Base-by-base conservation (phyloP, 2,797 vertebrate genomes). In the Muscicapa comitata region DNA sequence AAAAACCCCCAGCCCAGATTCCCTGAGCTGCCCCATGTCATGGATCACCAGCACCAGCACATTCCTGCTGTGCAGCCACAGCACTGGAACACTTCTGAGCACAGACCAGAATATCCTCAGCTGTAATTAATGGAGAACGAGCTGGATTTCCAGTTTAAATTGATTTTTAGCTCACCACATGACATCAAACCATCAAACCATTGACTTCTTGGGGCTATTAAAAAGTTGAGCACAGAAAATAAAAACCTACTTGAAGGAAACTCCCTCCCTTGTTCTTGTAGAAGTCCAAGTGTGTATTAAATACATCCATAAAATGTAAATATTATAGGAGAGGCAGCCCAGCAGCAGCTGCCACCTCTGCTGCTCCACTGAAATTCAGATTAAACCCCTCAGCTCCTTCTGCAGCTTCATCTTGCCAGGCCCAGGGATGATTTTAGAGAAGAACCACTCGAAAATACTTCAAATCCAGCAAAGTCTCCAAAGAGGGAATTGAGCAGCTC, bases 381-480 rank as follows among this genome's bases (percentile, higher is more conserved):
- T 93, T 14, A n/a, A 77, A 8, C 5, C 33, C 43, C 42, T 79
- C 66, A 4, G 29, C 9, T 75, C 61, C 6, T 28, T 87, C 81
- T 70, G 40, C 73, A 54, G 10, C 74, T 29, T 67, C 63, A 31
- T 81, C 78, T 21, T 50, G 43, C 58, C 42, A 80, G 35, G 61
- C n/a, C 42, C 80, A 26, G 17, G 33, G 28, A 51, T 57, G 40
- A 35, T 14, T 62, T 55, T 8, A 37, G 29, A 71, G 37, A 33
- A 94, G 95, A 97, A 53, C 7, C 78, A 93, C 85, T 97, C 80
- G 94, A 53, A 82, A 95, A 86, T 31, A 71, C 87, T 96, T 81
- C 13, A 96, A 95, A 86, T 20, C 88, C 65, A 90, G 72, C 40
- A 23, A 35, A n/a, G 45, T 17, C 81, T 74, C 95, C 24, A 59